Base-by-base conservation (phyloP, 2,888 invertebrate genomes). In the Charanyca ferruginea region DNA sequence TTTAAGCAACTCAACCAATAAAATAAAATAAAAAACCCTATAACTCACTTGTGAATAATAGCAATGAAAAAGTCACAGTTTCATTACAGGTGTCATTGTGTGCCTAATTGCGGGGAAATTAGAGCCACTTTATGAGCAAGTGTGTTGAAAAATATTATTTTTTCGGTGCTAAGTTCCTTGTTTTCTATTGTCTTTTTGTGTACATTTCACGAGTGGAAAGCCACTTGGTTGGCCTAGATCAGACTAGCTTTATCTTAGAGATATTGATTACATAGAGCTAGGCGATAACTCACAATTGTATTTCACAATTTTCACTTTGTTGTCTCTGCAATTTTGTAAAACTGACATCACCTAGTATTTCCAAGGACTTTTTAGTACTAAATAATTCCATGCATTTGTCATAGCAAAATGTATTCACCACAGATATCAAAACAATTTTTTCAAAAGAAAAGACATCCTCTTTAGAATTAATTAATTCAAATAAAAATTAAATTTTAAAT, bases 241-340 rank as follows among this genome's bases (percentile, higher is more conserved):
- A 44, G 45, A 16, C 51, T 23, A 8, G 61, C 57, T 62, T 66
- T 77, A 77, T 62, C 74, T 74, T 22, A 35, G 18, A 62, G 53
- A 77, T 71, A 76, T 65, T 66, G 60, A 66, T 71, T 51, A 47
- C 66, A 44, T 71, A 55, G 53, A 41, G 32, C 66, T 16, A 54
- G 58, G 13, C 53, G 58, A 77, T 74, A 66, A 66, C 61, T 71
- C 54, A 71, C 69, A 44, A 22, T 44, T 48, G 22, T 64, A 63
- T 52, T 69, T 60, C 76, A 48, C 58, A 66, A 74, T 66, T 71
- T 74, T 71, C 77, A 42, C 74, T 74, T 69, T 64, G 70, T 47
- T 44, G 66, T 20, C 51, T 48, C 45, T 47, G 44, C 38, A 51
- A 58, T 61, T 74, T 77, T 44, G 77, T 51, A 20, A 66, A 64